A percentile compares a stretch with the other conserved stretches of the same genome.
phyloP scores from a whole-genome alignment of 2,113 vertebrate genomes.

The Ophthalmotilapia sp. region DNA sequence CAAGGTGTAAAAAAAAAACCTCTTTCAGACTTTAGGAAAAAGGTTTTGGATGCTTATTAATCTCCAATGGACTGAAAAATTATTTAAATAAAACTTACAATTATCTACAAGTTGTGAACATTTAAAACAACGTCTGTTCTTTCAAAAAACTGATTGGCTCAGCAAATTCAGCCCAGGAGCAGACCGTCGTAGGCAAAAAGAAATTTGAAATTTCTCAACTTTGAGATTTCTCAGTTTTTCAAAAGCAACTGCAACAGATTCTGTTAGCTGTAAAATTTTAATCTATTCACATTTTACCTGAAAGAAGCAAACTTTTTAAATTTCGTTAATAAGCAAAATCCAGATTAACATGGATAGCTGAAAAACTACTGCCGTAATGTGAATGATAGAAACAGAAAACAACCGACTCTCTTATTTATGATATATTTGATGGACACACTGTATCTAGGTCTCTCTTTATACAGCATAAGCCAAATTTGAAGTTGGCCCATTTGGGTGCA shows the following conservation, averaged over 20 bases:
- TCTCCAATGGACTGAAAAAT: not conserved
- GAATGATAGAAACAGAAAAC: not conserved
- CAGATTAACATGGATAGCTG: not conserved
- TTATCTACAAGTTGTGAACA: not conserved
- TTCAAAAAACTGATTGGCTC: not conserved
- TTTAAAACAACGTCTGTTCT: not conserved
- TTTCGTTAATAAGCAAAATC: not conserved
- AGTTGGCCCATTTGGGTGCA: not conserved
- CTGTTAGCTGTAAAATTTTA: not conserved
- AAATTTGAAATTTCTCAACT: not conserved
- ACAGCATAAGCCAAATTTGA: not conserved
- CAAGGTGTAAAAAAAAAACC: not conserved
- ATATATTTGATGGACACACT: not conserved
- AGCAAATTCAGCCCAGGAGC: not conserved
- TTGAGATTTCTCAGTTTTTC: not conserved
- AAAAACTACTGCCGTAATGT: not conserved
- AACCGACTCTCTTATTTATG: not conserved
- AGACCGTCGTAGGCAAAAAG: not conserved
- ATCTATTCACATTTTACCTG: not conserved
- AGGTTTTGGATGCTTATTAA: not conserved
- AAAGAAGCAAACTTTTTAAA: not conserved
- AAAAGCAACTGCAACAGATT: not conserved
- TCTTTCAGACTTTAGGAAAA: not conserved
- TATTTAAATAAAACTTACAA: not conserved
- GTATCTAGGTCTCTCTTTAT: not conserved